Base-by-base conservation (phyloP, 2,888 invertebrate genomes). In the Rhogogaster chlorosoma region DNA sequence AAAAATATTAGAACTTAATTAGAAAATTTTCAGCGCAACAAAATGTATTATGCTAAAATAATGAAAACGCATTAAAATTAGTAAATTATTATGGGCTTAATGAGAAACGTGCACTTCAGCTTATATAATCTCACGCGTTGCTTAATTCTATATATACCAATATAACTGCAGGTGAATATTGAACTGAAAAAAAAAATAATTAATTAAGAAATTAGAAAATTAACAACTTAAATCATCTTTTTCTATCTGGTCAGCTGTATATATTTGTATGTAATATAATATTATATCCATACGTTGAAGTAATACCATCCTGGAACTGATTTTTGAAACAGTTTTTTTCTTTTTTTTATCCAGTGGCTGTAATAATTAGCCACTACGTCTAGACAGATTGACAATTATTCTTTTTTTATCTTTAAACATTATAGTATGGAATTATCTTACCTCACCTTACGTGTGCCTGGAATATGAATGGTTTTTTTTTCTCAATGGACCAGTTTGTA, bases 101-200 rank as follows among this genome's bases (percentile, higher is more conserved):
- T 26, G 29, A 29, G 18, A 77, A 67, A 32, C 77, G 77, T 77
- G 77, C 77, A 53, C 22, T 73, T 42, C 42, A 73, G 71, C 42
- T 42, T 73, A 32, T 73, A 15, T 45, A 15, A 45, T 45, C 22
- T 73, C 22, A 12, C 71, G 10, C 67, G 67, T 15, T 67, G 6
- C 15, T 67, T 26, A 67, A 67, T 67, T 32, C 9, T 61, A 26
- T 61, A 61, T 61, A n/a, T 6, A 22, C 22, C 32, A 12, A 18
- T 18, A 67, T 22, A 32, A 6, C 12, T 12, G 12, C 5, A n/a
- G n/a, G n/a, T n/a, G n/a, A 67, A 12, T 18, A 4, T 67, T n/a
- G n/a, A 29, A 67, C 15, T 53, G n/a, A 53, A 38, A 38, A 38
- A 38, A 53, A 53, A 53, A 53, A 32, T 32, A 12, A 18, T 18